Base-by-base conservation (phyloP, 2,888 invertebrate genomes). In the Drosophila subquinaria region DNA sequence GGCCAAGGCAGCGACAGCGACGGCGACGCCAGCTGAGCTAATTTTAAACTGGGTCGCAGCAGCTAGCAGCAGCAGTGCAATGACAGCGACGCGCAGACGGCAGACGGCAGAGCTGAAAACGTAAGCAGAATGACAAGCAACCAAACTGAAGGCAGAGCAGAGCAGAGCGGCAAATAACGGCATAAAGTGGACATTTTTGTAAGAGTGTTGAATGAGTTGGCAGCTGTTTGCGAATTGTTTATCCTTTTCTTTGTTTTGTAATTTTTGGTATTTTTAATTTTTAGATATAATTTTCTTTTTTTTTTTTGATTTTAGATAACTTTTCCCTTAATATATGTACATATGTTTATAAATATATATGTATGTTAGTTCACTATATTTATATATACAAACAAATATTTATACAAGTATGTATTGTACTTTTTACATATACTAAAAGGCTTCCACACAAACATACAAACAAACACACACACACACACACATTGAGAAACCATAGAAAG, bases 201-300 rank as follows among this genome's bases (percentile, higher is more conserved):
- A 56, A 47, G 47, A 56, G 38, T 63, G 79, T 74, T 69, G 79
- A 57, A 35, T 35, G 20, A 59, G 81, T 73, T 77, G 67, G 47
- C 81, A 81, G 77, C 77, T 78, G 81, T 78, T 78, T 79, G 76
- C 79, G 36, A 75, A 48, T 38, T 72, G 20, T 63, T 40, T 40
- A 43, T 50, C 43, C 52, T 63, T 30, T 53, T 36, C 17, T 20
- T 47, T 61, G 48, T 59, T 9, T 20, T 47, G 30, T 30, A 30
- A 30, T 65, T 43, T 33, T 30, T 40, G 13, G 40, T 17, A 10
- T 38, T 36, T 33, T 47, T 60, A 5, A 20, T 43, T 33, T 56
- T n/a, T 23, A 40, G 40, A 11, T 36, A 0, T 35, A 11, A 10
- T 13, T 23, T n/a, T n/a, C n/a, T n/a, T n/a, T n/a, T n/a, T n/a